phyloP scores from a whole-genome alignment of 1,140 invertebrate species.

The Patella vulgata region DNA sequence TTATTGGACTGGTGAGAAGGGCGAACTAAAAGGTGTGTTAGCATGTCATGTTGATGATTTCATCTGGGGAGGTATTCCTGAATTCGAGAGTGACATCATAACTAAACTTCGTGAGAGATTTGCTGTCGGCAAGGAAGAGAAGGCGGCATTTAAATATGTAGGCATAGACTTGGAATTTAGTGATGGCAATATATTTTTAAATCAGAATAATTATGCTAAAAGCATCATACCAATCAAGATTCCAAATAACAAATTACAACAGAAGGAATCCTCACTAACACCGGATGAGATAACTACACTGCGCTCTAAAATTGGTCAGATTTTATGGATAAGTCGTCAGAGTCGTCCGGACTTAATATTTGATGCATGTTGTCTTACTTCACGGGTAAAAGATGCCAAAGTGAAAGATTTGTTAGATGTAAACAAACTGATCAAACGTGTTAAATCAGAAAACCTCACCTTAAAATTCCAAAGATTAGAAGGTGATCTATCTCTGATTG shows the following conservation, averaged over 20 bases:
- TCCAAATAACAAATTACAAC: background rate
- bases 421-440: constrained; percentile 20
- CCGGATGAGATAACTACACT: constrained; percentile 10
- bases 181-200: too few relatives aligned
- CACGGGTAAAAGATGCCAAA: constrained; percentile 9
- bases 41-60: constrained; percentile 36
- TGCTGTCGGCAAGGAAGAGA: constrained; percentile 16
- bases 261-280: background rate
- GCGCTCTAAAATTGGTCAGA: constrained; percentile 29
- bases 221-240: too few relatives aligned
- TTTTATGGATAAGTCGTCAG: constrained; percentile 30
- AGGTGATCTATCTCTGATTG: background rate
- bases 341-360: constrained; percentile 31
- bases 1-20: constrained; percentile 17
- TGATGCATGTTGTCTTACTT: constrained; percentile 20
- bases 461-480: constrained; percentile 21
- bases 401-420: constrained; percentile 20
- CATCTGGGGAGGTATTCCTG: constrained; percentile 20
- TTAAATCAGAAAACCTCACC: constrained; percentile 14
- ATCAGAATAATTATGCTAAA: too few relatives aligned
- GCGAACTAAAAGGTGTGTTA: constrained; percentile 16
- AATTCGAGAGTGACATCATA: constrained; percentile 24
- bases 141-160: too few relatives aligned
- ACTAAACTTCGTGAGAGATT: constrained; percentile 16
- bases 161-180: too few relatives aligned